These are phyloP conservation scores for Drosophila trichaetosa DNA, from an alignment of 2,888 invertebrate genomes.

Conservation along the genomic window DNA sequence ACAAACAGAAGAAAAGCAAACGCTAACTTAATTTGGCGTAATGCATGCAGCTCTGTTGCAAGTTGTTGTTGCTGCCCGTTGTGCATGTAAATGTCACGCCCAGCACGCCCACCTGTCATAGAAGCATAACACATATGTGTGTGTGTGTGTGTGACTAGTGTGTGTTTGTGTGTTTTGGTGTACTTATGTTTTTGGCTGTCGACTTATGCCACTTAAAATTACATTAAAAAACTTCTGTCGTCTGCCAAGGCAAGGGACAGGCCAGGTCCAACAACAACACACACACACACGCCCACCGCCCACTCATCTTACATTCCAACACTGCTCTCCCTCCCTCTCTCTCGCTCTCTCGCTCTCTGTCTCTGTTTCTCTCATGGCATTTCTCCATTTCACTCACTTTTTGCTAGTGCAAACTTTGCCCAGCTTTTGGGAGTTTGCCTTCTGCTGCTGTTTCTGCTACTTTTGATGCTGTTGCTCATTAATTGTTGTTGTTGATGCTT, in stretches of 20 bases:
- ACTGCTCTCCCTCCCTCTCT: background rate
- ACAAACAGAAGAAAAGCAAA: constrained; percentile 9
- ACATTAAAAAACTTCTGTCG: constrained; percentile 77
- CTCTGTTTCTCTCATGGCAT: background rate
- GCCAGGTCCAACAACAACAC: constrained; percentile 10
- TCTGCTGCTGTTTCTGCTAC: constrained; percentile 10
- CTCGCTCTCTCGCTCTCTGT: background rate
- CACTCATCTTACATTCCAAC: constrained; percentile 13
- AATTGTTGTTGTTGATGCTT: background rate
- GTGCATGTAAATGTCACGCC: constrained; percentile 42
- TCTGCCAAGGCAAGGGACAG: constrained; percentile 47
- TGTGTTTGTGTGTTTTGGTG: constrained; percentile 31
- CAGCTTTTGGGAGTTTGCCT: constrained; percentile 55
- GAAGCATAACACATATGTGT: background rate
- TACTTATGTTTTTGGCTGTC: constrained; percentile 68
- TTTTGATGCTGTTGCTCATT: constrained; percentile 8
- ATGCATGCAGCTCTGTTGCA: constrained; percentile 22
- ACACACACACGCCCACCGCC: constrained; percentile 23
- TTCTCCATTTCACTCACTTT: constrained; percentile 10
- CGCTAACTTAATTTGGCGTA: constrained; percentile 35
- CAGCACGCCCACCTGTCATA: constrained; percentile 59
- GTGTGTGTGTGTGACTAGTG: constrained; percentile 17
- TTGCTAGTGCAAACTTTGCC: constrained; percentile 59
- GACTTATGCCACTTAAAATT: constrained; percentile 81
- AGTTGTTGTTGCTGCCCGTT: constrained; percentile 20